Base-by-base conservation (phyloP, 2,113 vertebrate species). In the Chloebia gouldiae region DNA sequence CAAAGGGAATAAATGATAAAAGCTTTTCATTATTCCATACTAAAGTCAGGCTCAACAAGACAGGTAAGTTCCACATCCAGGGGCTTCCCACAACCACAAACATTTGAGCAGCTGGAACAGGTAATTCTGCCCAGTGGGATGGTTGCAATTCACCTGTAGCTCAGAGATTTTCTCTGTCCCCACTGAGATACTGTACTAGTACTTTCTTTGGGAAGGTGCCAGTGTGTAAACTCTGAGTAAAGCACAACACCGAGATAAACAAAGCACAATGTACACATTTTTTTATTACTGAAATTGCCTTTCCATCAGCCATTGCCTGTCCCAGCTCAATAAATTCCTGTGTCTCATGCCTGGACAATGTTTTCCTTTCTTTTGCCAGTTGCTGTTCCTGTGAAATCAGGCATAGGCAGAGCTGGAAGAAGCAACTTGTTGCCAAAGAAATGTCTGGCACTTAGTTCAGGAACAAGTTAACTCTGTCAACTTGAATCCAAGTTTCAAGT, bases 161-260 rank as follows among this genome's bases (percentile, higher is more conserved):
- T 47, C 27, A 31, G 76, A 61, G 63, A 39, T 70, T 90, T 44
- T 10, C 51, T 51, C 54, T 60, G 75, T 85, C 19, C 39, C 28
- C 9, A 0, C 39, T 42, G 81, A 68, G 28, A 28, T 14, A 35
- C n/a, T 69, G 37, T 50, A 25, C 92, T 40, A 56, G 85, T 69
- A 77, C 73, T 88, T 95, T 91, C 88, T 65, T 66, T 96, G 93
- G 95, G 92, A 86, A 93, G 76, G 53, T 83, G 92, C 92, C 92
- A 91, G 57, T 6, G 88, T 83, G 96, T 90, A 92, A 95, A 94
- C 85, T 61, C 31, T 35, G 88, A 56, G 82, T 54, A 73, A 90
- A 92, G 76, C 88, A 88, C 81, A 92, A 71, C 85, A 77, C 71
- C 3, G 20, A 78, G 92, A 71, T 90, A 96, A 81, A 92, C 71